Evolutionary conservation across 2,797 vertebrate genomes (phyloP).

Genomic region (Poecile montanus): DNA sequence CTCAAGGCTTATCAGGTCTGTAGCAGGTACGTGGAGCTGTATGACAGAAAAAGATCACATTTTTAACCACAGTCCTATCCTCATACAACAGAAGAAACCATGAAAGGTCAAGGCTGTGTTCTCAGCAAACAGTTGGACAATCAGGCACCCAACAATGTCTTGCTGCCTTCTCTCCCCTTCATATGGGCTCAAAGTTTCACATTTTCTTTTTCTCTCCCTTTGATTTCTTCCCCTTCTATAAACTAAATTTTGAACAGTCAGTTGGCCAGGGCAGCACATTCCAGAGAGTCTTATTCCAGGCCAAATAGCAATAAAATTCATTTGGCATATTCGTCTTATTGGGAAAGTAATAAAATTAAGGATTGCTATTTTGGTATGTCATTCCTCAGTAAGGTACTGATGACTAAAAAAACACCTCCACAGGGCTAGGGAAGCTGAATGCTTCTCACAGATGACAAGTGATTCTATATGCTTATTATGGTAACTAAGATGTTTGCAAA

Average conservation of each 20-base stretch:
- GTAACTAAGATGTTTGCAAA: not conserved
- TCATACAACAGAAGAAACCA: not conserved
- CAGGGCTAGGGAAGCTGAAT: not conserved
- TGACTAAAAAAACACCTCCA: conserved; percentile 28
- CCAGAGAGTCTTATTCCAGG: conserved; percentile 19
- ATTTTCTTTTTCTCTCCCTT: not conserved
- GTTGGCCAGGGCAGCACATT: conserved; percentile 37
- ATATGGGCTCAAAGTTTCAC: not conserved
- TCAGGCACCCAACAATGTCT: not conserved
- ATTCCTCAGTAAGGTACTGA: not conserved
- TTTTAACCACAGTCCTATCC: not conserved
- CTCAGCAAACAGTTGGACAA: not conserved
- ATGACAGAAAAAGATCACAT: not conserved
- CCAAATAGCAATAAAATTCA: conserved; percentile 54
- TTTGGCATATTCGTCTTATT: conserved; percentile 27
- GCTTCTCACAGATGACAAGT: not conserved
- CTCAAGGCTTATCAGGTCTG: not conserved
- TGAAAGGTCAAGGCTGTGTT: not conserved
- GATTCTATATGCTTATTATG: not conserved
- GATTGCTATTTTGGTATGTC: conserved; percentile 35
- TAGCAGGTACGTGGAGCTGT: not conserved
- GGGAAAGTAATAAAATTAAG: conserved; percentile 60
- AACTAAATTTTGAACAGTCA: conserved; percentile 2
- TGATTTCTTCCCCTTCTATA: not conserved
- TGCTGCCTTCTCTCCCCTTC: not conserved